These are phyloP conservation scores for Drosophila prolongata DNA, from an alignment of 2,888 invertebrate genomes.

Conservation along the genomic window DNA sequence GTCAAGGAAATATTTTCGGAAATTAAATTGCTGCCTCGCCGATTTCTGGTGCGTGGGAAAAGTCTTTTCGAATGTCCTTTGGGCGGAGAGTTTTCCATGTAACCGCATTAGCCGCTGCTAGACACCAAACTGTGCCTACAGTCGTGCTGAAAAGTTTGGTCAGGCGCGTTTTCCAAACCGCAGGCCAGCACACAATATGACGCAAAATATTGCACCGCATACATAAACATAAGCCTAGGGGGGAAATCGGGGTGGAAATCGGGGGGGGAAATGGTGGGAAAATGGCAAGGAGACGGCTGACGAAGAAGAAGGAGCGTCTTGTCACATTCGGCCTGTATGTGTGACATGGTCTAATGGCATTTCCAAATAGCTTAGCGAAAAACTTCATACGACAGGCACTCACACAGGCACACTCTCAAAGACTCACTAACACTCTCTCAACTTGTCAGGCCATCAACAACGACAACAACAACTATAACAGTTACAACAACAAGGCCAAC, in stretches of 20 bases:
- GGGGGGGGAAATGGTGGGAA: neutral
- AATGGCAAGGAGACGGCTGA: constrained; percentile 11
- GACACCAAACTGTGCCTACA: constrained; percentile 63
- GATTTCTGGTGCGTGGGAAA: constrained; percentile 18
- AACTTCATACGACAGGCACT: constrained; percentile 67
- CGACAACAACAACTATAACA: constrained; percentile 51
- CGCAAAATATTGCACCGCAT: constrained; percentile 67
- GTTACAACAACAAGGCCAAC: constrained; percentile 42
- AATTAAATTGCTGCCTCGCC: constrained; percentile 42
- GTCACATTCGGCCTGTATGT: constrained; percentile 45
- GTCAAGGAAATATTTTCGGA: constrained; percentile 39
- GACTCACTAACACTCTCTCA: constrained; percentile 26
- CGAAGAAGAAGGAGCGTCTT: constrained; percentile 50
- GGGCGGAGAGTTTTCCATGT: constrained; percentile 33
- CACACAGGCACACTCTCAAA: constrained; percentile 26
- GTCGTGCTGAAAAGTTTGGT: constrained; percentile 47
- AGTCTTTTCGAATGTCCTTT: constrained; percentile 17
- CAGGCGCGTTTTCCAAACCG: constrained; percentile 49
- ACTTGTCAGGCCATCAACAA: constrained; percentile 54
- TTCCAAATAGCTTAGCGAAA: constrained; percentile 74
- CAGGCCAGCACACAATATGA: constrained; percentile 60
- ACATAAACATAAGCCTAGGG: constrained; percentile 67
- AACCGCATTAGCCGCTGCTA: constrained; percentile 66
- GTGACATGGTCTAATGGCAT: constrained; percentile 76
- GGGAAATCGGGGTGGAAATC: neutral